These are phyloP conservation scores for Cnemophilus loriae DNA, from an alignment of 2,113 vertebrate species.

Conservation along the genomic window DNA sequence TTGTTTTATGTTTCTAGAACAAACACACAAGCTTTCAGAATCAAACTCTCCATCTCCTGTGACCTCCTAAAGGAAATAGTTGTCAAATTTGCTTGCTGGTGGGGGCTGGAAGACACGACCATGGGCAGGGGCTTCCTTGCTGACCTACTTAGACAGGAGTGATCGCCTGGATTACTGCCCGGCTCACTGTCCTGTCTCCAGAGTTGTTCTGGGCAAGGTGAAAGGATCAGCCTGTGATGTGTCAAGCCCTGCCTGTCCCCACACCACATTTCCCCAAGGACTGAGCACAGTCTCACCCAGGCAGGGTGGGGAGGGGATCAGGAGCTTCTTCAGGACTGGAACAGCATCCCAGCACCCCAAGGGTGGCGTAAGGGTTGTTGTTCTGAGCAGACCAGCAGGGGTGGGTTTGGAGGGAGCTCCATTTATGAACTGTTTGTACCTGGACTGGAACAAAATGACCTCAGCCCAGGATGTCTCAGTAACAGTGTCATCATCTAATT, in stretches of 20 bases:
- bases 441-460: background rate
- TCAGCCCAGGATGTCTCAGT: background rate
- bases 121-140: background rate
- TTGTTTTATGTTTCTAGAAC: background rate
- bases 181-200: background rate
- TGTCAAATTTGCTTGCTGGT: background rate
- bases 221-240: background rate
- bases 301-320: background rate
- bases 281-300: background rate
- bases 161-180: background rate
- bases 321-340: rapidly evolving
- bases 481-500: background rate
- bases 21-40: background rate
- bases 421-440: background rate
- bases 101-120: background rate
- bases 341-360: background rate
- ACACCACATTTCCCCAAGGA: background rate
- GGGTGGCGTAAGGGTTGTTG: background rate
- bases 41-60: background rate
- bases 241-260: background rate
- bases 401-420: background rate
- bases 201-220: background rate
- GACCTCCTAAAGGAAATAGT: background rate
- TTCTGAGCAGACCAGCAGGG: background rate
- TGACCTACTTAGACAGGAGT: background rate